phyloP scores from a whole-genome alignment of 1,140 invertebrate genomes.

The Trinorchestia longiramus region DNA sequence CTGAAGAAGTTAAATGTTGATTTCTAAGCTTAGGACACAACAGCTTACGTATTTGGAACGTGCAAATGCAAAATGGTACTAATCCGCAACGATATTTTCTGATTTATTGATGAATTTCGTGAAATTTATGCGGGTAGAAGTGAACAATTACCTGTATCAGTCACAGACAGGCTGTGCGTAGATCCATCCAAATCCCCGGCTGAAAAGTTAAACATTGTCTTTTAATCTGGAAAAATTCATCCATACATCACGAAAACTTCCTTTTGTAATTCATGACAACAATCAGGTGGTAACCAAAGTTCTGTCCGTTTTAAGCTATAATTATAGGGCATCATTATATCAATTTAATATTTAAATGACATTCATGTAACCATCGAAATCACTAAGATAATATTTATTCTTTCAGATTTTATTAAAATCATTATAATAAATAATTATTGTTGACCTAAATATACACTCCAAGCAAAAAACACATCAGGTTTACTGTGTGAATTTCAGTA shows the following conservation, averaged over 20 bases:
- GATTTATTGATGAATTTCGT: not conserved
- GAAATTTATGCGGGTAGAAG: not conserved
- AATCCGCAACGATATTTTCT: not conserved
- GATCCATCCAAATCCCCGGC: conserved; percentile 69
- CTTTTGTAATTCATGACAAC: too few species aligned
- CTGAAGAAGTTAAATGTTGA: not conserved
- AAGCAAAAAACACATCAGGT: too few species aligned
- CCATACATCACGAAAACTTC: not conserved
- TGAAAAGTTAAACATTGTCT: conserved; percentile 34
- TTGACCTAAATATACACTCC: too few species aligned
- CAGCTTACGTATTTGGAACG: not conserved
- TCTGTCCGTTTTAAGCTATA: too few species aligned
- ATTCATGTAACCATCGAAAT: too few species aligned
- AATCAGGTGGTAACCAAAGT: too few species aligned
- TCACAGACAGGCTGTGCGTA: conserved; percentile 69
- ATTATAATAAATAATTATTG: too few species aligned
- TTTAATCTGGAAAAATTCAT: not conserved
- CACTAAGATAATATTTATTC: too few species aligned
- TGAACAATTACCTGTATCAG: conserved; percentile 69
- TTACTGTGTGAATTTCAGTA: too few species aligned
- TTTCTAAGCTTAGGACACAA: not conserved
- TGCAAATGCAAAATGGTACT: not conserved
- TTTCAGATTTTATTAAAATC: too few species aligned
- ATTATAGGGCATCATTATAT: too few species aligned
- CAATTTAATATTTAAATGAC: too few species aligned